Conservation (phyloP, 2,797 vertebrate species). For the Phalanger gymnotis region DNA sequence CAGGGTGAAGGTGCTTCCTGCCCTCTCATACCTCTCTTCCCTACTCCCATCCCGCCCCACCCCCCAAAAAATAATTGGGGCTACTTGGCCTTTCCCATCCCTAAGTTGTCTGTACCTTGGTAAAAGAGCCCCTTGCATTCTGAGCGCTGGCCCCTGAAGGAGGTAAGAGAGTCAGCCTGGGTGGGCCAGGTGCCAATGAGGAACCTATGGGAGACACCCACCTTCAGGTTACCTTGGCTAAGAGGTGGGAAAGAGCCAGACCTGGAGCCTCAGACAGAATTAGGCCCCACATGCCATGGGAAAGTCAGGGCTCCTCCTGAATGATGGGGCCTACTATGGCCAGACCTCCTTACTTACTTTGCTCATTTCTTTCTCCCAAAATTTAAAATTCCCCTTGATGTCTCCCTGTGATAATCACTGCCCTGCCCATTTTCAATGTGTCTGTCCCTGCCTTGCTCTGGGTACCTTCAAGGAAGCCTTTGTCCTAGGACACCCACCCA, state of each 20-base stretch:
- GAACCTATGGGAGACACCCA: background rate
- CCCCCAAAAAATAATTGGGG: background rate
- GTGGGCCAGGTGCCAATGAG: background rate
- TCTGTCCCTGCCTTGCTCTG: background rate
- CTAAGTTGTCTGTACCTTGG: background rate
- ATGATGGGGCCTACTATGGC: background rate
- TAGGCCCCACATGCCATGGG: background rate
- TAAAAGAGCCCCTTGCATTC: background rate
- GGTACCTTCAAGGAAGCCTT: background rate
- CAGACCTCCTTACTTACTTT: conserved; percentile 31
- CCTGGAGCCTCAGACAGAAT: background rate
- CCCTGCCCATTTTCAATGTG: conserved; percentile 38
- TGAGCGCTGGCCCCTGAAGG: background rate
- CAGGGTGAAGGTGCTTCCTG: background rate
- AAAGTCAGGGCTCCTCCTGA: background rate
- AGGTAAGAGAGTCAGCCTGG: background rate
- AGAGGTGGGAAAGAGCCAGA: background rate
- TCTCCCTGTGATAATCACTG: conserved; percentile 32
- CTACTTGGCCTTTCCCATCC: background rate
- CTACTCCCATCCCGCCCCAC: rapidly evolving
- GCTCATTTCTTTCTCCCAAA: background rate
- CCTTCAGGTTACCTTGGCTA: background rate
- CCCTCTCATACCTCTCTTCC: background rate
- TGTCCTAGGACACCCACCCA: background rate
- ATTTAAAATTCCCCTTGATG: conserved; percentile 24